A percentile compares a stretch with the other conserved stretches of the same genome.
These are phyloP conservation scores for Clistopyga incitator DNA, from an alignment of 2,888 invertebrate genomes.

Conservation along the genomic window DNA sequence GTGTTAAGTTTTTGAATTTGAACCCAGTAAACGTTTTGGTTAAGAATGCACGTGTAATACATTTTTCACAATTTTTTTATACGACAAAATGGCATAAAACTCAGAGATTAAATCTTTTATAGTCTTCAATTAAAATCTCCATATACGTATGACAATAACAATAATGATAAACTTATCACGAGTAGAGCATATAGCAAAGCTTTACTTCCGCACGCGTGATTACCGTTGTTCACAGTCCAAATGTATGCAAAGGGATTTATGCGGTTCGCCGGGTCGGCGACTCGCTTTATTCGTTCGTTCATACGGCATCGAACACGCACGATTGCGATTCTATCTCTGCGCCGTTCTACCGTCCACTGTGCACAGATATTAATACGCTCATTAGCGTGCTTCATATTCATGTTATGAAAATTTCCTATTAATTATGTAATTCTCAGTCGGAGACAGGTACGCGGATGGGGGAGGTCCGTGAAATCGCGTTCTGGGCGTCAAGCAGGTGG, in stretches of 20 bases:
- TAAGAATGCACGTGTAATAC: no score
- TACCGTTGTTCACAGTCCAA: constrained; percentile 36
- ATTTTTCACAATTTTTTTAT: no score
- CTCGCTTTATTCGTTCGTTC: constrained; percentile 49
- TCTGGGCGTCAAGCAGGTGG: constrained; percentile 29
- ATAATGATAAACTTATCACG: constrained; percentile 4
- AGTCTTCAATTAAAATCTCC: neutral
- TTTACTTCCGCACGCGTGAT: constrained; percentile 50
- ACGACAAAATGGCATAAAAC: neutral
- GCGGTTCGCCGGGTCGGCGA: constrained; percentile 55
- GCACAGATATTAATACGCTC: constrained; percentile 78
- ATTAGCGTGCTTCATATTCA: constrained; percentile 79
- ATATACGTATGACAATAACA: neutral
- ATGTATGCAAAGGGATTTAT: constrained; percentile 68
- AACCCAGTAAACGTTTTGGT: no score
- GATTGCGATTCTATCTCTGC: constrained; percentile 10
- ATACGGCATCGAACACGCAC: constrained; percentile 48
- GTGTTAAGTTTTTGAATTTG: no score
- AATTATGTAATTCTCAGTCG: constrained; percentile 74
- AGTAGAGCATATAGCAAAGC: constrained; percentile 9
- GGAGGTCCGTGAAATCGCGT: constrained; percentile 29
- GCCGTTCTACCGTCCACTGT: neutral
- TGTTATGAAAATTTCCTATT: constrained; percentile 77
- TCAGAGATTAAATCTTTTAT: neutral
- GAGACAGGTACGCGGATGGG: constrained; percentile 8